Evolutionary conservation across 2,113 vertebrate genomes (phyloP), one percentile per base, ranked within the genome.

Genomic region (Dipodomys merriami): DNA sequence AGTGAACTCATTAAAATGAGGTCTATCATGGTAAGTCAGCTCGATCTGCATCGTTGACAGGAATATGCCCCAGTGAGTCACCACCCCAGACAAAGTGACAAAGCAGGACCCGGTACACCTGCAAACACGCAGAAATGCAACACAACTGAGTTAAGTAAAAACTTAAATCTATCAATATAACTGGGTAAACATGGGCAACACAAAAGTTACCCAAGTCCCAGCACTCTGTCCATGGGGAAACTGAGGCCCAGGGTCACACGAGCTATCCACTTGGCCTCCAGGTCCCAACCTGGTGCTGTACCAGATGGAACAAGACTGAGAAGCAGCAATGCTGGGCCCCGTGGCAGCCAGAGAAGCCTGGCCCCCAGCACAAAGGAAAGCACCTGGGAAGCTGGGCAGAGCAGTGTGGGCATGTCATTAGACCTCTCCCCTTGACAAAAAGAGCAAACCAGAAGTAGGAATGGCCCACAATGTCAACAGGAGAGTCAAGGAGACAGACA

Each of bases 251-350:
- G 23, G 0, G 22, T 15, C 49, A 29, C 0, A 1, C 29, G 1
- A 29, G 23, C 20, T 25, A 3, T 7, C 1, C 4, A 57, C 46
- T 15, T 29, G 1, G 35, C 29, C 74, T 33, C 20, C n/a, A 29
- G 25, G 27, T 1, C 49, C 78, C 78, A 73, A 68, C 7, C 88
- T 2, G 7, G 15, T 6, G 23, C 30, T 27, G 33, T 7, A 18
- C 64, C 78, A n/a, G 16, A n/a, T 46, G n/a, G 0, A 0, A 6
- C 19, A 2, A 1, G 60, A n/a, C 53, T 3, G 8, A 44, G 30
- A n/a, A 60, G 39, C 10, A 2, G 2, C 6, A 9, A 9, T 6
- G 44, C 29, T 22, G 7, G 16, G 72, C 57, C 78, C 49, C 3
- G 30, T 2, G 39, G 30, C 29, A 33, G 11, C 10, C n/a, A 18